Conservation (phyloP, 2,113 vertebrate genomes). For the Beaufortia kweichowensis region DNA sequence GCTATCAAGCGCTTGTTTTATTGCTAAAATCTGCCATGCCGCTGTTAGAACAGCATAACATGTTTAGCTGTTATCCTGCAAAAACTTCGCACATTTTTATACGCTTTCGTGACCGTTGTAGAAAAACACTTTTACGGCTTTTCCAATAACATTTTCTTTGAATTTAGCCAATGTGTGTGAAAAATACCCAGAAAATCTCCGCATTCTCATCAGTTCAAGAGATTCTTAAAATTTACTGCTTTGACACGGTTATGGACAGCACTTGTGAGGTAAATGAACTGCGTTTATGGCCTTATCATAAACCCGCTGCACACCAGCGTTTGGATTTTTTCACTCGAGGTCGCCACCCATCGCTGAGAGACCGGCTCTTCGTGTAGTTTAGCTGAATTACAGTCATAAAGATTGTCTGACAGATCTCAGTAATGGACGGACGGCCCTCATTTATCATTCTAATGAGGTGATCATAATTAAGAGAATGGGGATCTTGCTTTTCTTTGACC, state of each 20-base stretch:
- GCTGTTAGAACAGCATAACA: not conserved
- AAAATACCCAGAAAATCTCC: not conserved
- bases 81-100: conserved; percentile 2
- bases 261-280: conserved; percentile 38
- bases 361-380: not conserved
- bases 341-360: not conserved
- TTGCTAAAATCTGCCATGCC: conserved; percentile 1
- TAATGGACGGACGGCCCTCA: conserved; percentile 29
- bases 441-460: conserved; percentile 31
- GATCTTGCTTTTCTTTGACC: not conserved
- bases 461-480: not conserved
- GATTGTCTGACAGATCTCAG: not conserved
- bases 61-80: conserved; percentile 6
- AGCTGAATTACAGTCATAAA: conserved; percentile 8
- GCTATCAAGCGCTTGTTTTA: not conserved
- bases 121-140: conserved; percentile 36
- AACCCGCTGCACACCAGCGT: conserved; percentile 30
- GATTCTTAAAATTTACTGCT: conserved; percentile 35
- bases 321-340: conserved; percentile 5
- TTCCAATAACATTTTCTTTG: conserved; percentile 31
- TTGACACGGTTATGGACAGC: conserved; percentile 13
- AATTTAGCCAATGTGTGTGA: not conserved
- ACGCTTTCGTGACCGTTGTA: conserved; percentile 27
- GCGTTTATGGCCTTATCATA: conserved; percentile 53
- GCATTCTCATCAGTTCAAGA: conserved; percentile 47